Conservation (phyloP, 1,140 invertebrate species). For the Schlechtendalia chinensis region DNA sequence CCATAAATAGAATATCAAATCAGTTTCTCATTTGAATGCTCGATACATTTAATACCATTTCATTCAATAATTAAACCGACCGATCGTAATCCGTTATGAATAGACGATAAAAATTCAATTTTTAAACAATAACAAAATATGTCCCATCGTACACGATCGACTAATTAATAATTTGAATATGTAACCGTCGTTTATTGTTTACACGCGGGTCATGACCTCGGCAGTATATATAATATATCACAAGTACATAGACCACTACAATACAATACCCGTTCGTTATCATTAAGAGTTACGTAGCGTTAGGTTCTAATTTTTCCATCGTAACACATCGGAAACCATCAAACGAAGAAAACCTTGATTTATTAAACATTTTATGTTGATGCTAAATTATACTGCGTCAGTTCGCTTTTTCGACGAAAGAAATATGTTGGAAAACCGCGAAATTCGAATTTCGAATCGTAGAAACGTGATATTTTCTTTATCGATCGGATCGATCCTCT, state of each 20-base stretch:
- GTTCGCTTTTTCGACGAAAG: too few species aligned
- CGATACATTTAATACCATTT: not conserved
- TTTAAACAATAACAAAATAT: constrained; percentile 10
- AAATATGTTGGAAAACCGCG: too few species aligned
- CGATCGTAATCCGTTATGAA: constrained; percentile 9
- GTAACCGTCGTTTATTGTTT: constrained; percentile 24
- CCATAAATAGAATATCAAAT: too few species aligned
- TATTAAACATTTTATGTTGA: too few species aligned
- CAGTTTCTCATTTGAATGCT: too few species aligned
- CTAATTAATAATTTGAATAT: constrained; percentile 34
- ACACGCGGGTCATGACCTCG: not conserved
- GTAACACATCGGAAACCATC: not conserved
- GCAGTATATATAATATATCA: not conserved
- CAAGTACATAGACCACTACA: not conserved
- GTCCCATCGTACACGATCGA: not conserved
- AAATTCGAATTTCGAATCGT: too few species aligned
- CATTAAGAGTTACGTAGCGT: not conserved
- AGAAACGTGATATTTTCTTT: too few species aligned
- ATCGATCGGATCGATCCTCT: too few species aligned
- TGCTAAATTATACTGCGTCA: too few species aligned
- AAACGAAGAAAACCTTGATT: too few species aligned
- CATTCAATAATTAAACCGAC: not conserved
- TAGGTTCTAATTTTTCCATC: not conserved
- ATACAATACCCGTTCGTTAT: not conserved
- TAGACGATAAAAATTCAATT: constrained; percentile 5